phyloP scores from a whole-genome alignment of 2,888 invertebrate genomes.

The Dexiosoma caninum region DNA sequence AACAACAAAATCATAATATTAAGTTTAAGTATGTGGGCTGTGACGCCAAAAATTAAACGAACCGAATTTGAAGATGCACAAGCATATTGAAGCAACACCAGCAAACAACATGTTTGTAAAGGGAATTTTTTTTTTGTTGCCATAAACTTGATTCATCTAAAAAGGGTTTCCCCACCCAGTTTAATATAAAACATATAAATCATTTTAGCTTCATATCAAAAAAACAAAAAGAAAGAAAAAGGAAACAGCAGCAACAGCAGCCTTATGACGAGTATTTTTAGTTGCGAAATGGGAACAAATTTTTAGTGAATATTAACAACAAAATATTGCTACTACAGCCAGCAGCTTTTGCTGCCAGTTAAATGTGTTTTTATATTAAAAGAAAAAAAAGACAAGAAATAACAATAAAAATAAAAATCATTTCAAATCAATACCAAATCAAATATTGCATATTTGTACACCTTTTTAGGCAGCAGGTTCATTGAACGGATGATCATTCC shows the following conservation, averaged over 20 bases:
- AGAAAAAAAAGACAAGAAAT: background rate
- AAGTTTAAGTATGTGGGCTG: conserved; percentile 70
- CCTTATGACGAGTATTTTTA: background rate
- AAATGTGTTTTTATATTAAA: conserved; percentile 58
- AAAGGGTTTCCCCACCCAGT: conserved; percentile 64
- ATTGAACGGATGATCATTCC: conserved; percentile 69
- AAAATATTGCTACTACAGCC: conserved; percentile 65
- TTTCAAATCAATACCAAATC: conserved; percentile 69
- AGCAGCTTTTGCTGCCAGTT: conserved; percentile 65
- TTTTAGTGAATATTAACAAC: conserved; percentile 34
- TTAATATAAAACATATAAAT: conserved; percentile 64
- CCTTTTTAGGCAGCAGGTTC: conserved; percentile 65
- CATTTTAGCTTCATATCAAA: conserved; percentile 50
- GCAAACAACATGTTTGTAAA: conserved; percentile 17
- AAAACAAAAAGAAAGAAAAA: background rate
- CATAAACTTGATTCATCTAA: conserved; percentile 59
- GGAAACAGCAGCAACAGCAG: conserved; percentile 23
- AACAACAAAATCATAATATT: conserved; percentile 17
- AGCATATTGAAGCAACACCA: conserved; percentile 18
- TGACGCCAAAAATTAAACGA: conserved; percentile 69
- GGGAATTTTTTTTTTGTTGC: background rate
- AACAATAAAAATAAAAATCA: conserved; percentile 43
- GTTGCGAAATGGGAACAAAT: background rate
- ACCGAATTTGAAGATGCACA: conserved; percentile 43
- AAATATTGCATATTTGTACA: conserved; percentile 51